Base-by-base conservation (phyloP, 2,888 invertebrate genomes). In the Ernsta delagoae region DNA sequence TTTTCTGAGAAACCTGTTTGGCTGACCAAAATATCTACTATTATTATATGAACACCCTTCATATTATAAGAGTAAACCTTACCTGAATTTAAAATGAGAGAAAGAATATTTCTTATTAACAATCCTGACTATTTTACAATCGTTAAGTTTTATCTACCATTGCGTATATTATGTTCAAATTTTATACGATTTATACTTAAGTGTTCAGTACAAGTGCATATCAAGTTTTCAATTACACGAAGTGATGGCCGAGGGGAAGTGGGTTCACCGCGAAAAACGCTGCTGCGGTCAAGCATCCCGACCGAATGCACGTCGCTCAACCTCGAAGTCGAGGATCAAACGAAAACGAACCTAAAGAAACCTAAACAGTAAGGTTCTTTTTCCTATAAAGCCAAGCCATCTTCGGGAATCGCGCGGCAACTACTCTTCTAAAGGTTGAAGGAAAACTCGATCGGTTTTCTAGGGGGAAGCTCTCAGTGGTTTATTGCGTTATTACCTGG, bases 401-500 rank as follows among this genome's bases (percentile, higher is more conserved):
- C 56, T 71, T 81, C 79, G 78, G 81, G 87, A 90, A 85, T 85
- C 85, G 84, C 82, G 80, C 85, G 87, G 87, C 68, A 87, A 89
- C 89, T 89, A 87, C 87, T 90, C 88, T 89, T 87, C 87, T 86
- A 88, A 88, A 90, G 88, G 87, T 88, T 88, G 88, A 87, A 87
- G 87, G 89, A 91, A 93, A 92, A 92, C 89, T 91, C 91, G 91
- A 92, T 92, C 91, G 91, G 87, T 92, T 91, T 91, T 91, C 90
- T 87, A 88, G 89, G 85, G 88, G 89, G 89, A 91, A 89, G 87
- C 91, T 89, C 92, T 90, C 90, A 89, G 90, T 92, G 91, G 91
- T 92, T 92, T 93, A 93, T 93, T 92, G 92, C 90, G 92, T 93
- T 93, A 93, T 93, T 92, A 93, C 93, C 92, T 93, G 92, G 89